Evolutionary conservation across 2,797 vertebrate genomes (phyloP).

Genomic region (Linurgus olivaceus): DNA sequence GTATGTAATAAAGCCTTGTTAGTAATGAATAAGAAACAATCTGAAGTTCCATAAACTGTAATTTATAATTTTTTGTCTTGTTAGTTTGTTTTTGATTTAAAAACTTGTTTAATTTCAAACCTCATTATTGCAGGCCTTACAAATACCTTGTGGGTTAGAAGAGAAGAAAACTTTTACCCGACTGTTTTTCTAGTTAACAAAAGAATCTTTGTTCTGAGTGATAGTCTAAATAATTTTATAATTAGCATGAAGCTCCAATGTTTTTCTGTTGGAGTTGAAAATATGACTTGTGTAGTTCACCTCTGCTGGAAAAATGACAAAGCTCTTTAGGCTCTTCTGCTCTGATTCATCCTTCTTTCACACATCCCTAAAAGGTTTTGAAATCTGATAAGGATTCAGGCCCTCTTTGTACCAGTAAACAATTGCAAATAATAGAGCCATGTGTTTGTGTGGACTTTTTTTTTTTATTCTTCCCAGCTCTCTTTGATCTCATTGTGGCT

Average conservation of each 20-base stretch:
- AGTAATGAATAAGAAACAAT: not conserved
- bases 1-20: not conserved
- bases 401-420: not conserved
- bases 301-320: not conserved
- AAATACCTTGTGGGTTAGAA: not conserved
- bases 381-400: not conserved
- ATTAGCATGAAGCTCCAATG: not conserved
- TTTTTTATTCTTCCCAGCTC: not conserved
- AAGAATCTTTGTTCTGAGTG: not conserved
- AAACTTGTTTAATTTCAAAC: not conserved
- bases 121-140: not conserved
- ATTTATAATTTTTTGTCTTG: not conserved
- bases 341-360: not conserved
- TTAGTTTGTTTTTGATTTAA: not conserved
- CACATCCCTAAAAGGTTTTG: not conserved
- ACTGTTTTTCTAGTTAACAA: not conserved
- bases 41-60: not conserved
- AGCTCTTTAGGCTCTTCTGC: not conserved
- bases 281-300: accelerated
- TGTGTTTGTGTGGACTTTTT: not conserved
- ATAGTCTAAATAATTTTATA: not conserved
- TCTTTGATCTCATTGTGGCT: not conserved
- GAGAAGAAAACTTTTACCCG: not conserved
- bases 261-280: not conserved
- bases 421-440: not conserved